Base-by-base conservation (phyloP, 2,888 invertebrate species). In the Platypus cylindrus region DNA sequence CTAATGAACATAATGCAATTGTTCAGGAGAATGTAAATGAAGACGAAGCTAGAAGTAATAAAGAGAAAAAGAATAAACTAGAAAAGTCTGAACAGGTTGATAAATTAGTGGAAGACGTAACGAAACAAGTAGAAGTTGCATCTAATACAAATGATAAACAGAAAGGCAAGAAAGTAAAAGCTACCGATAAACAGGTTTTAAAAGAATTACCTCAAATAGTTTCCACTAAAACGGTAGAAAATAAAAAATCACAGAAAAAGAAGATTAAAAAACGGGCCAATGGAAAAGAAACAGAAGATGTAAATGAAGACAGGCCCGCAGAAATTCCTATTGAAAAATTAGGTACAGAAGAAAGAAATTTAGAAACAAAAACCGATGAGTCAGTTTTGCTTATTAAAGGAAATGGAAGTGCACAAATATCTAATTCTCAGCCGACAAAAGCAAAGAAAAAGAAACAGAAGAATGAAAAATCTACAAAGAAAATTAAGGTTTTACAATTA, bases 241-340 rank as follows among this genome's bases (percentile, higher is more conserved):
- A n/a, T 27, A 18, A 15, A 8, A 36, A 32, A 32, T 22, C 28
- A 2, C 31, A 36, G 12, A 36, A 30, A 24, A 35, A 24, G 17
- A 29, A 29, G 22, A 22, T 15, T 9, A 34, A 29, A 18, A 17
- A 26, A 15, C 7, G 5, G 2, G 15, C 2, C 12, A 1, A 11
- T 17, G 3, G 9, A 8, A 22, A 32, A 15, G 23, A 31, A 20
- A 12, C 17, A 4, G 13, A 26, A 26, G 26, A 13, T 5, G 7
- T 12, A 9, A 8, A 5, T 15, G 9, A 26, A 3, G 26, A 26
- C 13, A 11, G 13, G 4, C 7, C 5, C 14, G 11, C 5, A 26
- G 13, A 20, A 8, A 20, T 8, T 20, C 7, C 20, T 20, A 5
- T 7, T 8, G 20, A 20, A 20, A 20, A 20, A 20, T 7, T 20